Conservation (phyloP, 2,888 invertebrate genomes). For the Hyposoter dolosus region DNA sequence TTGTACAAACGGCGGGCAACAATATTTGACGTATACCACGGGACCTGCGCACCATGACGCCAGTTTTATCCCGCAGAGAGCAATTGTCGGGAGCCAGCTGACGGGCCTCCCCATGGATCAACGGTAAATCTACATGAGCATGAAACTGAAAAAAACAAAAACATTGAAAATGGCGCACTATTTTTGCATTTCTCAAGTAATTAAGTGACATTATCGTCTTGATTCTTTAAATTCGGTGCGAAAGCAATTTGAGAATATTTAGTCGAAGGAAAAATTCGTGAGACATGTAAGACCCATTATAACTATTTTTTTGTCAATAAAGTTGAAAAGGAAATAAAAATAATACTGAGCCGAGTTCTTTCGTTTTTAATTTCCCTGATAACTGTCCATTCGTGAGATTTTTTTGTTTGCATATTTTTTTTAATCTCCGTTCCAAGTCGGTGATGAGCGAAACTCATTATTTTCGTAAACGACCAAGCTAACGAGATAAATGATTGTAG, state of each 20-base stretch:
- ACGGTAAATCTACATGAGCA: slow-evolving; percentile 77
- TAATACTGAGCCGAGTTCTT: slow-evolving; percentile 17
- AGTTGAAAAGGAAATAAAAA: slow-evolving; percentile 32
- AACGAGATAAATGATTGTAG: neutral
- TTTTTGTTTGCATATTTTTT: slow-evolving; percentile 8
- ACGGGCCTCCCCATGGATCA: slow-evolving; percentile 79
- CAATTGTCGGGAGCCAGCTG: slow-evolving; percentile 78
- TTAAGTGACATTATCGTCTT: slow-evolving; percentile 52
- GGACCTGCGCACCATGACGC: slow-evolving; percentile 77
- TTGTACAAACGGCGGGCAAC: slow-evolving; percentile 78
- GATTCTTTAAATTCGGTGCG: neutral
- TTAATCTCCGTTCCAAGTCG: neutral
- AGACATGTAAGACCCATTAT: slow-evolving; percentile 26
- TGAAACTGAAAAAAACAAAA: slow-evolving; percentile 28
- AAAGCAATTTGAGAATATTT: slow-evolving; percentile 7
- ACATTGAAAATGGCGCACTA: neutral
- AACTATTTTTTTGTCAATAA: slow-evolving; percentile 45
- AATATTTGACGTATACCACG: slow-evolving; percentile 78
- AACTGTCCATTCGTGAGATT: slow-evolving; percentile 4
- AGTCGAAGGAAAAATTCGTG: slow-evolving; percentile 1
- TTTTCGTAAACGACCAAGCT: neutral
- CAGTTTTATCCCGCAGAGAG: slow-evolving; percentile 77
- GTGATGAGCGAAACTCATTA: slow-evolving; percentile 21
- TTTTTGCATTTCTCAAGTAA: slow-evolving; percentile 32
- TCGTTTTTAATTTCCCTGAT: slow-evolving; percentile 37